Percentiles rank a stretch among this genome's conserved stretches.
Evolutionary conservation across 2,888 invertebrate genomes (phyloP).

Genomic region (Cremastobaeus sp.): DNA sequence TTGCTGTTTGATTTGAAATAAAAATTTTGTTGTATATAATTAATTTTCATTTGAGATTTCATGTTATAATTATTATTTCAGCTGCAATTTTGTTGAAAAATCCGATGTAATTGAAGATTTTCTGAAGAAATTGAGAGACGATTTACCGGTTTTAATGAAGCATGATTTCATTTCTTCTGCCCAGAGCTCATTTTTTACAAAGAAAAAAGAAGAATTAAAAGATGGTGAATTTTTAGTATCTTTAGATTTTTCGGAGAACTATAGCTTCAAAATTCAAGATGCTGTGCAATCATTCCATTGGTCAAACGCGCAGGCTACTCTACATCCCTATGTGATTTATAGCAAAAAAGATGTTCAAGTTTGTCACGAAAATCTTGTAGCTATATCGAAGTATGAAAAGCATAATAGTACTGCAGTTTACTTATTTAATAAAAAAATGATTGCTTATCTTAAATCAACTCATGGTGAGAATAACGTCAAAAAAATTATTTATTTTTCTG

Average conservation of each 20-base stretch:
- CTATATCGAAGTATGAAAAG: slow-evolving; percentile 3
- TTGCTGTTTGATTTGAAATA: too few relatives aligned
- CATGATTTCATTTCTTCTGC: slow-evolving; percentile 9
- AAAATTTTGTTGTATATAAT: too few relatives aligned
- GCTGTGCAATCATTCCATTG: slow-evolving; percentile 7
- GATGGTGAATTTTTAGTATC: slow-evolving; percentile 7
- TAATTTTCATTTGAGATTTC: too few relatives aligned
- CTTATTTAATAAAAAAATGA: slow-evolving; percentile 7
- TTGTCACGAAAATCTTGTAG: background rate
- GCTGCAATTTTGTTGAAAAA: too few relatives aligned
- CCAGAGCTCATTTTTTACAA: slow-evolving; percentile 6
- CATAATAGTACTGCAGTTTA: background rate
- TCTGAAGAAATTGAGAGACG: background rate
- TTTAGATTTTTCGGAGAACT: slow-evolving; percentile 2
- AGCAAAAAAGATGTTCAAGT: background rate
- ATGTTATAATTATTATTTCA: too few relatives aligned
- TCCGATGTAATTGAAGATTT: slow-evolving; percentile 9
- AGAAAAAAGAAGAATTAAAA: slow-evolving; percentile 1
- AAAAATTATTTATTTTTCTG: slow-evolving; percentile 8
- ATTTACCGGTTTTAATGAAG: slow-evolving; percentile 7
- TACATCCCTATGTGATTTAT: slow-evolving; percentile 2
- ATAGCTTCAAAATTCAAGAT: background rate
- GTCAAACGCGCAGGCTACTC: background rate
- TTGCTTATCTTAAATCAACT: slow-evolving; percentile 2
- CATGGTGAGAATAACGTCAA: background rate